phyloP scores from a whole-genome alignment of 2,888 invertebrate species.

The Agriotes lineatus region DNA sequence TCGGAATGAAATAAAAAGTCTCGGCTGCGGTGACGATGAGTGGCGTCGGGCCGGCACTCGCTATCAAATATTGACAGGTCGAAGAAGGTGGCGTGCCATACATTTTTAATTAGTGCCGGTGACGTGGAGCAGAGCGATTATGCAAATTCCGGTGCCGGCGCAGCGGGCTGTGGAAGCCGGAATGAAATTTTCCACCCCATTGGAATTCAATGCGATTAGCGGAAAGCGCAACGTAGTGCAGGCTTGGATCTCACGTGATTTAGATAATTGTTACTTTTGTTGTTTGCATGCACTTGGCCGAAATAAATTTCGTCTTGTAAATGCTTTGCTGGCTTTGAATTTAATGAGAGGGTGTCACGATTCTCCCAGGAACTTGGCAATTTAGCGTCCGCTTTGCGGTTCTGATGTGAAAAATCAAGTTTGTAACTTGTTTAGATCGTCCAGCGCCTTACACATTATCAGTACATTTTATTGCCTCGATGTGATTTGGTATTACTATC shows the following conservation, averaged over 20 bases:
- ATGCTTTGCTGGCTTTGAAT: conserved; percentile 25
- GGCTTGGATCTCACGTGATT: conserved; percentile 44
- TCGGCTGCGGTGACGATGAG: conserved; percentile 47
- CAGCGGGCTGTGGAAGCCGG: conserved; percentile 56
- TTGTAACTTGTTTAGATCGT: too few species aligned
- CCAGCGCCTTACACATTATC: too few species aligned
- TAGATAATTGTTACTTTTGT: conserved; percentile 44
- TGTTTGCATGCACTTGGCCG: conserved; percentile 36
- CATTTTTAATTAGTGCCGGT: conserved; percentile 63
- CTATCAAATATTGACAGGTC: conserved; percentile 57
- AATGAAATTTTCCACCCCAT: conserved; percentile 65
- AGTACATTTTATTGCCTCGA: too few species aligned
- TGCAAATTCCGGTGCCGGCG: conserved; percentile 63
- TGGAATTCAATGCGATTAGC: conserved; percentile 64
- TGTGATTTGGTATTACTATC: too few species aligned
- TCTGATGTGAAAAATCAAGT: not conserved
- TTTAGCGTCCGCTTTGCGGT: conserved; percentile 2
- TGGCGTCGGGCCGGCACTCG: conserved; percentile 48
- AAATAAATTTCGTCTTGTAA: conserved; percentile 31
- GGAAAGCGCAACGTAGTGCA: conserved; percentile 53
- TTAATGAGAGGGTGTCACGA: conserved; percentile 29
- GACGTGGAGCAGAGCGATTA: conserved; percentile 61
- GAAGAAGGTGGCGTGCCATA: conserved; percentile 61
- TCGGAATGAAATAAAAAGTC: conserved; percentile 45
- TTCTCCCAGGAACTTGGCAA: conserved; percentile 8